phyloP scores from a whole-genome alignment of 2,113 vertebrate species.

The Anarhynchus alexandrinus region DNA sequence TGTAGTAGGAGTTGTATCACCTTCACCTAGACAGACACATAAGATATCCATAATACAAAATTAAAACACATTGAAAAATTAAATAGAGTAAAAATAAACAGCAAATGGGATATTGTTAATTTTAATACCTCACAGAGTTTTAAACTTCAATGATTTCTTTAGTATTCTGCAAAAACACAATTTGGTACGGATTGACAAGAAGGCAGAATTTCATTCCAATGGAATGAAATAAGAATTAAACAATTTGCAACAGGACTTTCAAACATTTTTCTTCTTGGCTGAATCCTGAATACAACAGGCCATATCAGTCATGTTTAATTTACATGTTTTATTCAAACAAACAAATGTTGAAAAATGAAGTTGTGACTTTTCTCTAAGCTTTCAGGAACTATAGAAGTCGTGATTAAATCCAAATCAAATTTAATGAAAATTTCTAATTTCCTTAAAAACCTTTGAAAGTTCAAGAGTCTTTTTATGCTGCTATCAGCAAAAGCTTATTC shows the following conservation, averaged over 20 bases:
- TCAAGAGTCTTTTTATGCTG: background rate
- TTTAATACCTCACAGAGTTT: background rate
- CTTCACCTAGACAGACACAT: constrained; percentile 73
- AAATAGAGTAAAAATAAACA: background rate
- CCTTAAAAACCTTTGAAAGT: background rate
- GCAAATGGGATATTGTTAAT: background rate
- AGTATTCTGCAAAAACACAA: background rate
- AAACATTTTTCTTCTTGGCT: background rate
- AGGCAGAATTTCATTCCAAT: background rate
- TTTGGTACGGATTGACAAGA: background rate
- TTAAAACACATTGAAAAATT: background rate
- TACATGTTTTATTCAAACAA: background rate
- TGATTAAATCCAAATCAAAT: background rate
- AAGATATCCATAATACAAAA: background rate
- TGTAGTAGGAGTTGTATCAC: constrained; percentile 74
- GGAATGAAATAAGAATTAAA: background rate
- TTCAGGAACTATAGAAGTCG: background rate
- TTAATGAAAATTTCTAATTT: background rate
- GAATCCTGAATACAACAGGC: background rate
- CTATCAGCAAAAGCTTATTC: background rate
- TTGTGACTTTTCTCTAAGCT: background rate
- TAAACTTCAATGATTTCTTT: background rate
- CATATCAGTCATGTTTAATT: background rate
- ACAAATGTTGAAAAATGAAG: background rate
- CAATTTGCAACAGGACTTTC: background rate